A percentile compares a stretch with the other conserved stretches of the same genome.
Conservation (phyloP, 2,888 invertebrate species). For the Lasioglossum figueresi region DNA sequence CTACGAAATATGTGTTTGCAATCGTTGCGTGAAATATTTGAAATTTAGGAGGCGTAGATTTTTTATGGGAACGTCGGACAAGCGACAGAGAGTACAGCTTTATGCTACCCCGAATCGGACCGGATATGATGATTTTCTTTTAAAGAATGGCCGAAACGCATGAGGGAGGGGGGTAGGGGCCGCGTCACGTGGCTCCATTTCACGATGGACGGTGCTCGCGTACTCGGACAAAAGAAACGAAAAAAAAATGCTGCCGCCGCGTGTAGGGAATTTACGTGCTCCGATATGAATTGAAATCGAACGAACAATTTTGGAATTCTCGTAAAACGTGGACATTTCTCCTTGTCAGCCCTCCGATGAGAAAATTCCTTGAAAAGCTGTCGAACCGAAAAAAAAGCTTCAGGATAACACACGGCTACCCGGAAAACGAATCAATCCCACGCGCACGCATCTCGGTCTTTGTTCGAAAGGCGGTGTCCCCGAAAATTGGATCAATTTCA, state of each 20-base stretch:
- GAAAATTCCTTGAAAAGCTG: slow-evolving; percentile 35
- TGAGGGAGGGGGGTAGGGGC: background rate
- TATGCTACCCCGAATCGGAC: background rate
- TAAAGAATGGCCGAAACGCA: background rate
- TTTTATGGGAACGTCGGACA: background rate
- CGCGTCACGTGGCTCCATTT: slow-evolving; percentile 11
- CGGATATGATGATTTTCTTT: background rate
- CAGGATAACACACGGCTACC: slow-evolving; percentile 14
- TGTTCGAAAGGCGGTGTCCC: slow-evolving; percentile 10
- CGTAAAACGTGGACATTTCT: slow-evolving; percentile 7
- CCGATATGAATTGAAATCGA: slow-evolving; percentile 1
- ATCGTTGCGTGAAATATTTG: too few relatives aligned
- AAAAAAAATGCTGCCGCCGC: background rate
- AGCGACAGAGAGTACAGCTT: background rate
- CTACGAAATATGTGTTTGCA: background rate
- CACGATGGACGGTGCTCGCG: background rate
- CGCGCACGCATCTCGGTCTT: slow-evolving; percentile 16
- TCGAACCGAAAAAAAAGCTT: slow-evolving; percentile 22
- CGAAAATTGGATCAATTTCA: slow-evolving; percentile 49
- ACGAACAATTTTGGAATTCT: slow-evolving; percentile 22
- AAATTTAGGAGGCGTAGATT: background rate
- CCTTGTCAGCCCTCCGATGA: slow-evolving; percentile 9
- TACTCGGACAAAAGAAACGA: slow-evolving; percentile 1
- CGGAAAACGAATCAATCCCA: slow-evolving; percentile 42
- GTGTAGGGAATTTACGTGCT: background rate